Evolutionary conservation across 2,113 vertebrate species (phyloP), one percentile per base, ranked within the genome.

Genomic region (Indri indri): DNA sequence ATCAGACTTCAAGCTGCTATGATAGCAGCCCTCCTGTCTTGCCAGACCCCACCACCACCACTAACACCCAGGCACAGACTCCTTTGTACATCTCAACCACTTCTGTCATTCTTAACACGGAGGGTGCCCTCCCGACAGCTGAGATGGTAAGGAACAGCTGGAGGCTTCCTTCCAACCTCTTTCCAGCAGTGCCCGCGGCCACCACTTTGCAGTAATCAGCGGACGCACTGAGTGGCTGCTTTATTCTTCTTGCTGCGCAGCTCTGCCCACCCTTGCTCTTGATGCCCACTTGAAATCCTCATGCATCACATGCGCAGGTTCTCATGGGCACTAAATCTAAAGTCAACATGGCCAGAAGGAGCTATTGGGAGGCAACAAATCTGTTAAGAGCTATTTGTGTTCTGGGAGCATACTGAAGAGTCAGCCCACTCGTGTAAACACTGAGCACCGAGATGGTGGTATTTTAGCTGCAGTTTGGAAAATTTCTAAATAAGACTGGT

Each of bases 1-100:
- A 93, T 97, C 95, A 47, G 94, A 80, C 92, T 88, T 95, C 91
- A 93, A 63, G 65, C 94, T 93, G 95, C 74, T 86, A 2, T 23
- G 87, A 63, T 32, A 88, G 68, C 73, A 22, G 79, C 18, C 6
- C 70, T 82, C 74, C 16, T 66, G 80, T 81, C 13, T 84, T 22
- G 25, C 93, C 45, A 95, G 95, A 91, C 34, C 37, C 61, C 13
- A 30, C 47, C 50, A 30, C 70, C 91, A 80, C 27, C 54, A 57
- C 54, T 22, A 57, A 20, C 61, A 30, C 83, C 79, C 74, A 80
- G 45, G 37, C 89, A 57, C 87, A 30, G 73, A 22, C 32, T 65
- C 25, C 85, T 94, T 90, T 90, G 63, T 93, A 71, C 34, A 50
- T 84, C 81, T 91, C 79, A 95, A 81, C 4, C 30, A 76, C 57